Evolutionary conservation across 2,113 vertebrate genomes (phyloP).

Genomic region (Crotophaga sulcirostris): DNA sequence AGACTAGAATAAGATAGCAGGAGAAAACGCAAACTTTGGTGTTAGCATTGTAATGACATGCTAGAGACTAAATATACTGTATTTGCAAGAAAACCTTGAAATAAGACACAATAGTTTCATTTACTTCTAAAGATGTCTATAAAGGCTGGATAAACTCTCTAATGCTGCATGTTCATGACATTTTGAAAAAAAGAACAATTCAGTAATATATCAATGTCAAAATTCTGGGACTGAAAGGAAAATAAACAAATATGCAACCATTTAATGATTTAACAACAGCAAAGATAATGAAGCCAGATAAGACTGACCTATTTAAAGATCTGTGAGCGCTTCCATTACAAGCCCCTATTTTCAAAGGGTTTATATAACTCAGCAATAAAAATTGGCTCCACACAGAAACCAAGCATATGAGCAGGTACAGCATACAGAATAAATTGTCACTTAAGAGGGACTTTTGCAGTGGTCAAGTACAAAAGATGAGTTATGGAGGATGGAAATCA

Average conservation of each 20-base stretch:
- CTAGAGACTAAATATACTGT: not conserved
- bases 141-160: not conserved
- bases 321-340: not conserved
- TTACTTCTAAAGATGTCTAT: not conserved
- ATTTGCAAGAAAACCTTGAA: slow-evolving; percentile 1
- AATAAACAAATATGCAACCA: not conserved
- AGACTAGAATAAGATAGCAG: not conserved
- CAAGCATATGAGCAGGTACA: not conserved
- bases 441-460: not conserved
- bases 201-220: not conserved
- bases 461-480: not conserved
- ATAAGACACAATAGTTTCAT: not conserved
- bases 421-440: not conserved
- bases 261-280: not conserved
- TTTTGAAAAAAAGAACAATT: not conserved
- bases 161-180: not conserved
- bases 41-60: not conserved
- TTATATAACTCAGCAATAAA: slow-evolving; percentile 37
- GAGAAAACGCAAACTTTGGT: not conserved
- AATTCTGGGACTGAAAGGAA: not conserved
- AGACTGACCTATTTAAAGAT: not conserved
- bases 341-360: not conserved
- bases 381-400: not conserved
- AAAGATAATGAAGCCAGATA: not conserved
- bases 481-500: not conserved